phyloP scores from a whole-genome alignment of 1,140 invertebrate genomes.

The Nasonia giraulti region DNA sequence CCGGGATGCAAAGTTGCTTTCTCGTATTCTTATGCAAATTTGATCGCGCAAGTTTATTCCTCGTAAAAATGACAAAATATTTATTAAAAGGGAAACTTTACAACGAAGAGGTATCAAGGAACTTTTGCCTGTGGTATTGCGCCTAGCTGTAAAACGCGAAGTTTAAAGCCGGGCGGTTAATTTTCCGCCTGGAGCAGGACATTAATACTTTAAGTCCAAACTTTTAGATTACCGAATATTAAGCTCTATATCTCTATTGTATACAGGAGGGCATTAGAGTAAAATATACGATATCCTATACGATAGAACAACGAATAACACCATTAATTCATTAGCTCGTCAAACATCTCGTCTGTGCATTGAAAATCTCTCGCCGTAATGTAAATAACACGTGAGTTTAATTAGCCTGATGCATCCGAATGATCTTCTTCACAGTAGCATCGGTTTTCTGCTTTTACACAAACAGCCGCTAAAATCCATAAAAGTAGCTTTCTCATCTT shows the following conservation, averaged over 20 bases:
- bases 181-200: neutral
- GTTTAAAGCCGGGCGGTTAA: neutral
- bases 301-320: neutral
- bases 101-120: neutral
- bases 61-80: neutral
- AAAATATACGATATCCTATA: neutral
- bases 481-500: neutral
- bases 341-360: neutral
- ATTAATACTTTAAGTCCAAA: neutral
- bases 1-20: neutral
- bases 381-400: neutral
- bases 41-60: neutral
- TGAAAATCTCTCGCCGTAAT: neutral
- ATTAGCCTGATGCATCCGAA: neutral
- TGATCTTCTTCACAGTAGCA: too few relatives aligned
- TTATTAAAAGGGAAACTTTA: neutral
- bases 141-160: neutral
- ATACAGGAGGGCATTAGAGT: neutral
- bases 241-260: neutral
- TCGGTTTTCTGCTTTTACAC: too few relatives aligned
- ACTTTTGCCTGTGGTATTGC: neutral
- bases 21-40: neutral
- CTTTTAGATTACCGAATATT: constrained; percentile 3
- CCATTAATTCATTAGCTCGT: neutral
- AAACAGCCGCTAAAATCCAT: too few relatives aligned